Conservation (phyloP, 1,140 invertebrate species). For the Zaprionus inermis region DNA sequence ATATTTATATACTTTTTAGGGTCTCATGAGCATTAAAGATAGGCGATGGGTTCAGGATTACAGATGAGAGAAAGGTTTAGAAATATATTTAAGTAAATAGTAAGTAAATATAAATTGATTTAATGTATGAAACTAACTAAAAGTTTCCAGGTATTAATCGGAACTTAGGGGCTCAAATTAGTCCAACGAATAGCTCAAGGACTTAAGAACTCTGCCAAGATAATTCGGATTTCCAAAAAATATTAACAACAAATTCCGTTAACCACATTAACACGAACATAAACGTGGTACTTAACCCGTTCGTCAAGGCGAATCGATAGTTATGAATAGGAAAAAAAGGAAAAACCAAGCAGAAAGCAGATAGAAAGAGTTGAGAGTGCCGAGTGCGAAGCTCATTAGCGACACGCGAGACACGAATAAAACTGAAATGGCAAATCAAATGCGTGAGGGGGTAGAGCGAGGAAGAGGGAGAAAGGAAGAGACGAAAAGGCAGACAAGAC, state of each 20-base stretch:
- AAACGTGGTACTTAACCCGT: neutral
- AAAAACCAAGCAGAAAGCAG: constrained; percentile 13
- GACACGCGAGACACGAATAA: constrained; percentile 73
- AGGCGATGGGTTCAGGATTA: too few relatives aligned
- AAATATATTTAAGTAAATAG: too few relatives aligned
- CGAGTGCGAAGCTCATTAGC: constrained; percentile 52
- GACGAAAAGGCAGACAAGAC: constrained; percentile 30
- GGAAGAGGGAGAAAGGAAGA: neutral
- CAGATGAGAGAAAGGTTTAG: too few relatives aligned
- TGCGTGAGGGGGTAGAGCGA: constrained; percentile 20
- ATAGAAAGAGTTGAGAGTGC: constrained; percentile 11
- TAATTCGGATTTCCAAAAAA: neutral
- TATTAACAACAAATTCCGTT: neutral
- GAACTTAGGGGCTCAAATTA: too few relatives aligned
- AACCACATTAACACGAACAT: neutral
- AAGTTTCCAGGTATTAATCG: too few relatives aligned
- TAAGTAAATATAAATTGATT: too few relatives aligned
- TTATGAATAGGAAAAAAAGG: neutral
- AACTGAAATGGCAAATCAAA: constrained; percentile 76
- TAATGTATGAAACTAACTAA: too few relatives aligned
- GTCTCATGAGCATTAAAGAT: too few relatives aligned
- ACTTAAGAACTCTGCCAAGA: neutral
- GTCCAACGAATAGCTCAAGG: too few relatives aligned
- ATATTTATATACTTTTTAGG: too few relatives aligned
- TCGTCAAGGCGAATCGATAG: constrained; percentile 15